Base-by-base conservation (phyloP, 2,113 vertebrate species). In the Plecotus auritus region DNA sequence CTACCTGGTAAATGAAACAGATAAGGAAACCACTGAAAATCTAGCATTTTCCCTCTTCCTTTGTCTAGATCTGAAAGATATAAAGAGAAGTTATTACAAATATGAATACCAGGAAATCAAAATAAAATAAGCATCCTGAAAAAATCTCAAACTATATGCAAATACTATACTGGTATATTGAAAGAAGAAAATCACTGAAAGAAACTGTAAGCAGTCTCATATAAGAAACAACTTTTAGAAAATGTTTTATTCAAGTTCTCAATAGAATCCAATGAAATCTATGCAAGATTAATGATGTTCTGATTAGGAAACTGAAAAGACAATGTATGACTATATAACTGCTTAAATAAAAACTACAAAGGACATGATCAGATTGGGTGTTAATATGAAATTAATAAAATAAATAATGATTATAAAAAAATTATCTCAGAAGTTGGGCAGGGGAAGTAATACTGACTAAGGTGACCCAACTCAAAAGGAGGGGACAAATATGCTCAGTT, bases 261-360 rank as follows among this genome's bases (percentile, higher is more conserved):
- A 26, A 77, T 32, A 78, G 2, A 82, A 54, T 72, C 59, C 9
- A 81, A 5, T 73, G 20, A 74, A 42, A 85, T 67, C 66, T 42
- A 59, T 35, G 5, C 13, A 90, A 87, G 17, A 66, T 47, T 88
- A 85, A 96, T 61, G 17, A 70, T 7, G 76, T 88, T 81, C 35
- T 78, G 37, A 85, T 85, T 73, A 82, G 4, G n/a, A 61, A 76
- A 87, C 9, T 80, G 64, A 85, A 93, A 78, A 88, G 10, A 42
- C 9, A 87, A 17, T 59, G 11, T 64, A 80, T 51, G 35, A 64
- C 26, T 83, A 13, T 69, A 87, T 70, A 37, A 74, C 13, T 88
- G 28, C 45, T 66, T 84, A 93, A 91, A 93, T 70, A 93, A 94
- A 77, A 95, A 76, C 2, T 23, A 51, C 32, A 89, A 88, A 91